phyloP scores from a whole-genome alignment of 1,140 invertebrate species.

The Sipha flava region DNA sequence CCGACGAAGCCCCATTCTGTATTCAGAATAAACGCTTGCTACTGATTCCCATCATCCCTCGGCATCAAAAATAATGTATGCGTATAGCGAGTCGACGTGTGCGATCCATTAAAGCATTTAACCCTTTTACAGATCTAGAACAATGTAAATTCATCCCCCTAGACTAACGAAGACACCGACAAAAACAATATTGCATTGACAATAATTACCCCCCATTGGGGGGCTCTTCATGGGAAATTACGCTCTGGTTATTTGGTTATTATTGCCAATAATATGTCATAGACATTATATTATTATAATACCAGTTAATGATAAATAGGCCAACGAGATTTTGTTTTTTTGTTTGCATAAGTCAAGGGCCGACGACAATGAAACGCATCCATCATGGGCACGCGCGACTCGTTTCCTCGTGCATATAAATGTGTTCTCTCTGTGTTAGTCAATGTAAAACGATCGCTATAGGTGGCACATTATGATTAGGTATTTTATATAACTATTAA shows the following conservation, averaged over 20 bases:
- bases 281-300: conserved; percentile 8
- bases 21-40: neutral
- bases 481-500: neutral
- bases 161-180: conserved; percentile 6
- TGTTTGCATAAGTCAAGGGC: neutral
- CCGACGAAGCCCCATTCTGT: neutral
- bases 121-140: conserved; percentile 28
- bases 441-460: neutral
- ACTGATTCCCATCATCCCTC: conserved; percentile 6
- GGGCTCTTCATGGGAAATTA: conserved; percentile 28
- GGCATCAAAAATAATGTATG: conserved; percentile 26
- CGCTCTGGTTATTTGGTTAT: conserved; percentile 32
- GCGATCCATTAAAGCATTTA: conserved; percentile 29
- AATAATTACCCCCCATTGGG: conserved; percentile 25
- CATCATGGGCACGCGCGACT: conserved; percentile 15
- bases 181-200: conserved; percentile 28
- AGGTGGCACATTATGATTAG: neutral
- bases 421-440: neutral
- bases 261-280: conserved; percentile 29
- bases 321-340: conserved; percentile 26
- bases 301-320: conserved; percentile 29
- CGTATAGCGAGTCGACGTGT: conserved; percentile 5
- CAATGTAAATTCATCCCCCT: neutral
- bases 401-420: neutral
- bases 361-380: conserved; percentile 20